A percentile compares a stretch with the other conserved stretches of the same genome.
phyloP scores from a whole-genome alignment of 2,113 vertebrate species.

The Platysteira castanea region DNA sequence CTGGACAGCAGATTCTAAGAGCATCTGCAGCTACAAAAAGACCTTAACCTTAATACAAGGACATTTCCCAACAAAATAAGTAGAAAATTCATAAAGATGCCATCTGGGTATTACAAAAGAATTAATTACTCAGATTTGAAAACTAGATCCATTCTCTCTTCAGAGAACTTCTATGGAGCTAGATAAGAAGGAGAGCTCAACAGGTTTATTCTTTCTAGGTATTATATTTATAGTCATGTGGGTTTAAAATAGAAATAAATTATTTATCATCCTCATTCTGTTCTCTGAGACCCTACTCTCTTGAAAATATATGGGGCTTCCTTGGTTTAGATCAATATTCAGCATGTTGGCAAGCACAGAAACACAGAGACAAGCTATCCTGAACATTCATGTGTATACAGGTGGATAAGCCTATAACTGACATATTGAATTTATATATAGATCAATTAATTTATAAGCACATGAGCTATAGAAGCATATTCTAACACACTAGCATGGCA shows the following conservation, averaged over 20 bases:
- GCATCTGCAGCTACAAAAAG: conserved; percentile 15
- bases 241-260: neutral
- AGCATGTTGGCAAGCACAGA: neutral
- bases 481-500: neutral
- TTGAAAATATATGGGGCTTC: neutral
- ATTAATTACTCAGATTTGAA: neutral
- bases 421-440: neutral
- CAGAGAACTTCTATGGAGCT: neutral
- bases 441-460: neutral
- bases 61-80: neutral
- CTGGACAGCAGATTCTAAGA: conserved; percentile 32
- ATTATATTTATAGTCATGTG: neutral
- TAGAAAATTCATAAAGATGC: neutral
- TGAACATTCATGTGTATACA: neutral
- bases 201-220: neutral
- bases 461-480: neutral
- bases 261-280: neutral
- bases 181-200: neutral
- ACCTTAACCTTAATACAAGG: neutral
- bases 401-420: neutral
- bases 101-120: neutral
- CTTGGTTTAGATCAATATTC: neutral
- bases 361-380: neutral
- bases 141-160: neutral
- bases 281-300: neutral